Base-by-base conservation (phyloP, 2,888 invertebrate species). In the Ichneumoninae sp. region DNA sequence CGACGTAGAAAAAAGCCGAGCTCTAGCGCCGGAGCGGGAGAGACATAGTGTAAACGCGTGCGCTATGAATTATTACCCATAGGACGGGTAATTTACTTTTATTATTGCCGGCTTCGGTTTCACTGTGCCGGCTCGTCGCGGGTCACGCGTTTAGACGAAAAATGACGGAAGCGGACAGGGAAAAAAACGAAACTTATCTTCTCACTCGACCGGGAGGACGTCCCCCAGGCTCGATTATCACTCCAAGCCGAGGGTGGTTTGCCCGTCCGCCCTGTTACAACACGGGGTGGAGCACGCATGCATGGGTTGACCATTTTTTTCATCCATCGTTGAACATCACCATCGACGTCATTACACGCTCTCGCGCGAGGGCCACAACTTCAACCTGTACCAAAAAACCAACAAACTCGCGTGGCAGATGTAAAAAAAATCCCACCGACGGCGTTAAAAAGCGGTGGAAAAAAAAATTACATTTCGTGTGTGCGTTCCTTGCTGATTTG, bases 21-120 rank as follows among this genome's bases (percentile, higher is more conserved):
- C 52, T 52, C 40, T 79, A 70, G 65, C 30, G 5, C 30, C 30
- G 30, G 5, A 5, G 5, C 30, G 30, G 30, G 30, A 76, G 16
- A 44, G 57, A 74, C 26, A 63, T 22, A 70, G 22, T 3, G 44
- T 54, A 5, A 36, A 44, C 69, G 63, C 60, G 66, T 77, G 76
- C 75, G 26, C 73, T 68, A 77, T 85, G 86, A 87, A 83, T 86
- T 86, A 86, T 87, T 76, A 79, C 70, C 75, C 75, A 65, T 82
- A 74, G 54, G 85, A 87, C 60, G 83, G 85, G 76, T 83, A 86
- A 87, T 85, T 85, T 87, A 84, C 52, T 85, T 87, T 85, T 84
- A 86, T 87, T 84, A 83, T 79, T 73, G 81, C 77, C 81, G 78
- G 78, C 85, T 86, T 33, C 52, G 73, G 63, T 81, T 82, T 76